Base-by-base conservation (phyloP, 2,113 vertebrate species). In the Nycticryphes semicollaris region DNA sequence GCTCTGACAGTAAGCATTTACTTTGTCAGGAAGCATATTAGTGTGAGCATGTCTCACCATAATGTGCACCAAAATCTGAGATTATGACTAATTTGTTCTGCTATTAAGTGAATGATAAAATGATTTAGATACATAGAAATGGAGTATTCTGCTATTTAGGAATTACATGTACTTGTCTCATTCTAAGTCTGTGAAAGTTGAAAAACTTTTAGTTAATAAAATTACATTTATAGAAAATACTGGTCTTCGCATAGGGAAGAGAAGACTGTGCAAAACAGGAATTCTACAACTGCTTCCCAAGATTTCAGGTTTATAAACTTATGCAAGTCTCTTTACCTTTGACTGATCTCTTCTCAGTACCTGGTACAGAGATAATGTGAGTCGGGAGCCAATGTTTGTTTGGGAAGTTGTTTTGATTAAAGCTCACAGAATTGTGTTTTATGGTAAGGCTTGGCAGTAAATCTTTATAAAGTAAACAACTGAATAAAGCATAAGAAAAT, bases 21-120 rank as follows among this genome's bases (percentile, higher is more conserved):
- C 97, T 98, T 98, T 98, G 98, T 98, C 97, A 98, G 97, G 97
- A 95, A 97, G 73, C 96, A 97, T 98, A 98, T 98, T 98, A 98
- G 68, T 81, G 37, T 89, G 92, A 91, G 94, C 96, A 97, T 98
- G 97, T 98, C 97, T 97, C 95, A 97, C 97, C 96, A 98, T 98
- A 98, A 98, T 98, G 93, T 97, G 92, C 94, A 97, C 83, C 76
- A 93, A 93, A 97, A 98, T 95, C 96, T 98, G 94, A 98, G 94
- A 94, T 83, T 97, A 96, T 97, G 95, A 97, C 96, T 98, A 98
- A 98, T 98, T 98, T 98, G 93, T 96, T 97, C 96, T 97, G 94
- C 96, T 97, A 89, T 97, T 97, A 98, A 97, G 89, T 94, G 47
- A 97, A 98, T 97, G 93, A 97, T 97, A 97, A 98, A 98, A 98